A percentile compares a stretch with the other conserved stretches of the same genome.
These are phyloP conservation scores for Chamaedrilus cognettii DNA, from an alignment of 2,888 invertebrate species.

Conservation along the genomic window DNA sequence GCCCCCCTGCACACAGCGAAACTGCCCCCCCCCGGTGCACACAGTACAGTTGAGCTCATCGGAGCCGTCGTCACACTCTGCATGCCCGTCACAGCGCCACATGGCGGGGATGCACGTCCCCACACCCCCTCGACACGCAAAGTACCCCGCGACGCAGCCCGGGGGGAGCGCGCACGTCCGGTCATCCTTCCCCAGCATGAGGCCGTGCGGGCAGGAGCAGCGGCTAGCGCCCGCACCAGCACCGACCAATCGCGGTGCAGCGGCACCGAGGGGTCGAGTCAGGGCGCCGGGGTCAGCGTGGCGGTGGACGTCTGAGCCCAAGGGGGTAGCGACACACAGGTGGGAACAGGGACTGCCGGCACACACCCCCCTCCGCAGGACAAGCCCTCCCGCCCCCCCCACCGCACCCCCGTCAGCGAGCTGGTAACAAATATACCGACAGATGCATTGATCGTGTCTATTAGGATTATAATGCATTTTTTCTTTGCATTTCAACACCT, in stretches of 20 bases:
- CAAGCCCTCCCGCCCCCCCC: no score
- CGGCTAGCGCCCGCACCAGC: conserved; percentile 62
- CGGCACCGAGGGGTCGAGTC: conserved; percentile 56
- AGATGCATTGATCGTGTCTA: no score
- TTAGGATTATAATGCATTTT: no score
- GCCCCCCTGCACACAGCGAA: conserved; percentile 81
- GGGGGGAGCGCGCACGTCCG: conserved; percentile 65
- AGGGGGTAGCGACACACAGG: not conserved
- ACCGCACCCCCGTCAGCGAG: no score
- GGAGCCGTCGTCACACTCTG: conserved; percentile 56
- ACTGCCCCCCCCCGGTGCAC: conserved; percentile 64
- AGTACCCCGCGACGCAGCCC: conserved; percentile 66
- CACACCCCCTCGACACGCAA: conserved; percentile 92
- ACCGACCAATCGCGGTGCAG: no score
- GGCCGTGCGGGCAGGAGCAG: conserved; percentile 79
- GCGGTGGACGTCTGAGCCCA: no score
- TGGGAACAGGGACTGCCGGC: conserved; percentile 9
- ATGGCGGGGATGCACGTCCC: conserved; percentile 84
- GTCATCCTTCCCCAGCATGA: conserved; percentile 64
- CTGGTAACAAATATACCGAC: no score
- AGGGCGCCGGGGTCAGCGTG: no score
- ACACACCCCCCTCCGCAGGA: no score
- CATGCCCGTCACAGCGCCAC: conserved; percentile 94
- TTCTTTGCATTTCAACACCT: no score
- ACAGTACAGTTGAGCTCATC: conserved; percentile 54